Conservation (phyloP, 2,888 invertebrate genomes). For the Megaustenia siamemsis region DNA sequence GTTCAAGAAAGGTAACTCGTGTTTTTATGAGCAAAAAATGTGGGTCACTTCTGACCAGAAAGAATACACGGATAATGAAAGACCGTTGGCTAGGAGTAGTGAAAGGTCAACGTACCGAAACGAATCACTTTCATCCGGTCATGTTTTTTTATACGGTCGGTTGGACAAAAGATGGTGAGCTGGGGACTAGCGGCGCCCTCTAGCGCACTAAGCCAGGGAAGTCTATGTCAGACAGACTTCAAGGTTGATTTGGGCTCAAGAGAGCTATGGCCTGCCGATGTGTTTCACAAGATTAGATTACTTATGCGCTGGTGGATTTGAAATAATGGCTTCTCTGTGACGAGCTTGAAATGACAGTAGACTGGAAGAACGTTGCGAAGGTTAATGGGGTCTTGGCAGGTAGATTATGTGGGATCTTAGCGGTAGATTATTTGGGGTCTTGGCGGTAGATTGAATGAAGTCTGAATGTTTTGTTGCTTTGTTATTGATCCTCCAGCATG, state of each 20-base stretch:
- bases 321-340: background rate
- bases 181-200: background rate
- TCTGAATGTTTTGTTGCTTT: too few species aligned
- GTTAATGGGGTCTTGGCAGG: too few species aligned
- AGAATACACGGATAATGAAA: background rate
- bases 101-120: background rate
- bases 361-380: too few species aligned
- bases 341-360: background rate
- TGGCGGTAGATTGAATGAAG: too few species aligned
- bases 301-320: background rate
- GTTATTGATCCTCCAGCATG: too few species aligned
- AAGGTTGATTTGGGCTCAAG: background rate
- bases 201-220: background rate
- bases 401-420: too few species aligned
- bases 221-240: background rate
- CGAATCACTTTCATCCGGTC: slow-evolving; percentile 20
- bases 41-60: background rate
- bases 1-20: background rate
- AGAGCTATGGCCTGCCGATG: too few species aligned
- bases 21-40: background rate
- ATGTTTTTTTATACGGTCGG: background rate
- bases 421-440: too few species aligned
- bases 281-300: background rate
- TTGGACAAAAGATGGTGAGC: slow-evolving; percentile 30
- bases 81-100: background rate